phyloP scores from a whole-genome alignment of 2,113 vertebrate genomes.

The Pteronura brasiliensis region DNA sequence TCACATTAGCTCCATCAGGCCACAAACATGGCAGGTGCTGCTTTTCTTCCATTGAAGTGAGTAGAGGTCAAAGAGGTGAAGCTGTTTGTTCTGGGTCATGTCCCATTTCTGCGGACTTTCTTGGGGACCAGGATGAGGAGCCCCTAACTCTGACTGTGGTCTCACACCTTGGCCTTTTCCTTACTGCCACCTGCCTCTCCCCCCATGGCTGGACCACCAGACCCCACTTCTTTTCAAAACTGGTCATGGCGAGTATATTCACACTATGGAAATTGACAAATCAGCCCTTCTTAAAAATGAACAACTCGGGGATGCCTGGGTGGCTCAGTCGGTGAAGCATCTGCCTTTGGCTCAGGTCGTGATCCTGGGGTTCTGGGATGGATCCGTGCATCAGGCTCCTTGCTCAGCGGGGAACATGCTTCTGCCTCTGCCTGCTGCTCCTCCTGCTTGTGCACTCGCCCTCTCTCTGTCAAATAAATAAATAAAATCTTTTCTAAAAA shows the following conservation, averaged over 20 bases:
- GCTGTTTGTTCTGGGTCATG: background rate
- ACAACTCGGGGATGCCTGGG: too few relatives aligned
- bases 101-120: background rate
- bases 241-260: background rate
- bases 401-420: too few relatives aligned
- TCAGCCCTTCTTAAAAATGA: background rate
- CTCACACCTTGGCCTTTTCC: background rate
- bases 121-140: background rate
- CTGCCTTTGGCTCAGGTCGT: too few relatives aligned
- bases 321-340: too few relatives aligned
- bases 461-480: too few relatives aligned
- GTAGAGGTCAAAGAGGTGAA: background rate
- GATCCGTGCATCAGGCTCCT: rapidly evolving
- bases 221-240: background rate
- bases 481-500: too few relatives aligned
- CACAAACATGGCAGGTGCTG: too few relatives aligned
- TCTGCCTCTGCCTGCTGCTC: too few relatives aligned
- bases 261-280: background rate
- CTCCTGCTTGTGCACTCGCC: too few relatives aligned
- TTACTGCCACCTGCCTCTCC: background rate
- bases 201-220: background rate
- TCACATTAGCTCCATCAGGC: background rate
- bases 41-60: background rate
- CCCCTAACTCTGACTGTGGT: background rate
- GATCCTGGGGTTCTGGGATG: too few relatives aligned